Percentiles rank a stretch among this genome's conserved stretches.
These are phyloP conservation scores for Morpho deidamia DNA, from an alignment of 2,888 invertebrate genomes.

Conservation along the genomic window DNA sequence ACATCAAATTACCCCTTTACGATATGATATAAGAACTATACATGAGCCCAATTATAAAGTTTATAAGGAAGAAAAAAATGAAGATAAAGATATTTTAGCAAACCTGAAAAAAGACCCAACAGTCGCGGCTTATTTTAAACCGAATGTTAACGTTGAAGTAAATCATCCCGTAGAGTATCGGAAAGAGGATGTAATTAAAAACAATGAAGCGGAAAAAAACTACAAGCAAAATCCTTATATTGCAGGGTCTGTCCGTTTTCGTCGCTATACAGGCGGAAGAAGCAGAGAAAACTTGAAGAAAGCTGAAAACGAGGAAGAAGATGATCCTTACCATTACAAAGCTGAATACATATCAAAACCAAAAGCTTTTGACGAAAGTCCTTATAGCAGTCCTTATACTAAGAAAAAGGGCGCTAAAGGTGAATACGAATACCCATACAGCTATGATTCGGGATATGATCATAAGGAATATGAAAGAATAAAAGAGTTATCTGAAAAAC, in stretches of 20 bases:
- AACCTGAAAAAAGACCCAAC: conserved; percentile 66
- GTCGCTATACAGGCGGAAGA: conserved; percentile 70
- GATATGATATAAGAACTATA: conserved; percentile 66
- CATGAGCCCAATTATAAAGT: conserved; percentile 71
- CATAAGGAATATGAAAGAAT: conserved; percentile 76
- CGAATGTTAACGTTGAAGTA: conserved; percentile 62
- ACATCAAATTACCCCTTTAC: conserved; percentile 51
- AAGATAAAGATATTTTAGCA: conserved; percentile 61
- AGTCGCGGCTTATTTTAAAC: conserved; percentile 66
- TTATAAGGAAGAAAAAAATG: conserved; percentile 61
- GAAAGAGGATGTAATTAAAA: conserved; percentile 56
- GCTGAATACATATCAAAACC: conserved; percentile 69
- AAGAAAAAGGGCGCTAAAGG: conserved; percentile 56
- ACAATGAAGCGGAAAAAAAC: conserved; percentile 55
- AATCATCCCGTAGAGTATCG: conserved; percentile 63
- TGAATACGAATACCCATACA: conserved; percentile 69
- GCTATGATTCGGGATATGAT: conserved; percentile 71
- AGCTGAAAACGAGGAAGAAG: conserved; percentile 45
- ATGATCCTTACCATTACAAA: conserved; percentile 75
- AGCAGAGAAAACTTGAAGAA: conserved; percentile 56
- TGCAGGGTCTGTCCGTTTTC: conserved; percentile 65
- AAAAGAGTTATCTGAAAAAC: conserved; percentile 79
- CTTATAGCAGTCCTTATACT: conserved; percentile 67
- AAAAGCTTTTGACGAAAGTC: conserved; percentile 67
- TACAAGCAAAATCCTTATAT: conserved; percentile 73